Conservation (phyloP, 2,113 vertebrate species). For the Glaucomys volans region DNA sequence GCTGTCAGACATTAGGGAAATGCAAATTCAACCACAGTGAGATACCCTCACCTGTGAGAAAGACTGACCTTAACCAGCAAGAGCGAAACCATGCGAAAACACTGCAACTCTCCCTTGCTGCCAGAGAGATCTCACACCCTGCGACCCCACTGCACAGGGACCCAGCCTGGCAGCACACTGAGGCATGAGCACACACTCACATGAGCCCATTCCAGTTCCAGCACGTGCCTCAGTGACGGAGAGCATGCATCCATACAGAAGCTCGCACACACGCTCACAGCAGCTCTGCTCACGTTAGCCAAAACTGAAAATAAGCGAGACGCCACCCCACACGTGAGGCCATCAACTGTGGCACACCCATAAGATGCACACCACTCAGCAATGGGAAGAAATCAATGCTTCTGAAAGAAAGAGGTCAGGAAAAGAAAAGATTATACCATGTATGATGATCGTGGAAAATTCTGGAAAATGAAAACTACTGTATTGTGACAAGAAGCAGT, state of each 20-base stretch:
- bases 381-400: not conserved
- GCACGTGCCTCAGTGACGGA: not conserved
- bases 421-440: not conserved
- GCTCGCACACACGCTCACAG: not conserved
- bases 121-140: not conserved
- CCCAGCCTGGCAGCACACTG: not conserved
- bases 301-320: not conserved
- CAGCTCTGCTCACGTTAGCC: not conserved
- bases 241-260: not conserved
- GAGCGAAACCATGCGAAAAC: no score
- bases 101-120: not conserved
- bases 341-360: not conserved
- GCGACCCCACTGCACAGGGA: not conserved
- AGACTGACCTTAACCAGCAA: not conserved
- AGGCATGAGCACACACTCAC: not conserved
- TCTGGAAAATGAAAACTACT: not conserved
- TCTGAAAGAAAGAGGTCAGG: not conserved
- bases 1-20: not conserved
- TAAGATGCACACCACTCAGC: not conserved
- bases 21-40: not conserved
- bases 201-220: not conserved
- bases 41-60: not conserved
- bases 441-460: not conserved
- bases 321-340: not conserved
- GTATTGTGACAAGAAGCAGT: not conserved